Conservation (phyloP, 2,113 vertebrate species). For the Dolichallabes microphthalmus region DNA sequence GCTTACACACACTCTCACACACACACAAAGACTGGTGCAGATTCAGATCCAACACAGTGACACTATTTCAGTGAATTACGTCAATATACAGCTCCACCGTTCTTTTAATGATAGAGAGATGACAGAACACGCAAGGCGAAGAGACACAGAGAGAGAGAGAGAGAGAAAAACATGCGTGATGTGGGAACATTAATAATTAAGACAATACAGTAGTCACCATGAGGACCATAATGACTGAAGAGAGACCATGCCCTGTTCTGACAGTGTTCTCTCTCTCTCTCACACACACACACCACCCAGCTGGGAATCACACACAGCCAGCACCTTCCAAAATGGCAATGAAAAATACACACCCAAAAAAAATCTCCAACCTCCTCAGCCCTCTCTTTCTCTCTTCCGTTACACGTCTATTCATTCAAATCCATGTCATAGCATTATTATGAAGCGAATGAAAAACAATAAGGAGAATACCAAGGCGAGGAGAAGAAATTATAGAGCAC, state of each 20-base stretch:
- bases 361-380: slow-evolving; percentile 16
- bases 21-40: slow-evolving; percentile 19
- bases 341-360: slow-evolving; percentile 43
- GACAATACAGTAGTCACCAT: slow-evolving; percentile 40
- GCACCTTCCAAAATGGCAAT: slow-evolving; percentile 39
- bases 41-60: slow-evolving; percentile 32
- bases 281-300: slow-evolving; percentile 31
- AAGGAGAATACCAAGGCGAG: neutral
- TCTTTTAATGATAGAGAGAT: slow-evolving; percentile 37
- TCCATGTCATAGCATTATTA: neutral
- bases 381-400: neutral
- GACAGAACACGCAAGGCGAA: slow-evolving; percentile 7
- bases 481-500: neutral
- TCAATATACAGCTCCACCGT: slow-evolving; percentile 41
- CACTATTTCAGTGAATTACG: slow-evolving; percentile 29
- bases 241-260: slow-evolving; percentile 45
- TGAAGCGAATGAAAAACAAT: neutral
- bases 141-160: slow-evolving; percentile 17
- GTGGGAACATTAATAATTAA: slow-evolving; percentile 58
- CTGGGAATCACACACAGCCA: slow-evolving; percentile 35
- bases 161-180: slow-evolving; percentile 46
- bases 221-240: slow-evolving; percentile 24
- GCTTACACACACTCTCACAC: slow-evolving; percentile 10
- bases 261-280: slow-evolving; percentile 31
- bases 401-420: neutral